phyloP scores from a whole-genome alignment of 2,888 invertebrate genomes.

The Maniola hyperantus region DNA sequence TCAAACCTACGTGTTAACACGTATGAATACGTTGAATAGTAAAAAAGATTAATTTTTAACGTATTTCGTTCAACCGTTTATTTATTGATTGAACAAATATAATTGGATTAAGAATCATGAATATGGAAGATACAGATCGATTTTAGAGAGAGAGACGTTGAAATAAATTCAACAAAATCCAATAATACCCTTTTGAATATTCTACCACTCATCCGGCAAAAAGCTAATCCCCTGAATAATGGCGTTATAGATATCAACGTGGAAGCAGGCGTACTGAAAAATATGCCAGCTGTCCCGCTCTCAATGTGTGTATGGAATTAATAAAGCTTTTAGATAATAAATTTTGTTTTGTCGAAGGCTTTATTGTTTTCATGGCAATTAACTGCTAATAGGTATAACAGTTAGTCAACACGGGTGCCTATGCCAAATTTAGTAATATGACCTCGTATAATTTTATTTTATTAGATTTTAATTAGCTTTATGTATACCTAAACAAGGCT shows the following conservation, averaged over 20 bases:
- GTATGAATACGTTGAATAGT: too few species aligned
- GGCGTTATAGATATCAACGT: slow-evolving; percentile 76
- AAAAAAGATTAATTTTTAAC: too few species aligned
- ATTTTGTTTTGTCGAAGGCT: slow-evolving; percentile 57
- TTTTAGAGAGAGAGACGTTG: slow-evolving; percentile 50
- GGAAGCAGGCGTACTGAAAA: slow-evolving; percentile 71
- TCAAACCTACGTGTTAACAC: too few species aligned
- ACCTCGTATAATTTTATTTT: slow-evolving; percentile 15
- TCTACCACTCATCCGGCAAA: slow-evolving; percentile 74
- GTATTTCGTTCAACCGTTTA: slow-evolving; percentile 9
- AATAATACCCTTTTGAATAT: slow-evolving; percentile 79
- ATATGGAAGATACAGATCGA: slow-evolving; percentile 42
- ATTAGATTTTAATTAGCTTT: slow-evolving; percentile 4
- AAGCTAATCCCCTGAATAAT: slow-evolving; percentile 80
- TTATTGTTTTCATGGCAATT: slow-evolving; percentile 50
- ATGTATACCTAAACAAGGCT: not conserved
- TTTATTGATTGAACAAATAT: slow-evolving; percentile 27
- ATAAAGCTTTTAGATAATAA: slow-evolving; percentile 61
- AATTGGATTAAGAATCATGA: slow-evolving; percentile 39
- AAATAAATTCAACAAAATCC: slow-evolving; percentile 65
- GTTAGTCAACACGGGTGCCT: slow-evolving; percentile 14
- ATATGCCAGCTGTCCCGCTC: slow-evolving; percentile 65
- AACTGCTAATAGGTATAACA: slow-evolving; percentile 18
- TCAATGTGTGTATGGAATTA: slow-evolving; percentile 54
- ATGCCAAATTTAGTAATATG: slow-evolving; percentile 20